Evolutionary conservation across 2,888 invertebrate species (phyloP).

Genomic region (Rhimphoctona megacephalus): DNA sequence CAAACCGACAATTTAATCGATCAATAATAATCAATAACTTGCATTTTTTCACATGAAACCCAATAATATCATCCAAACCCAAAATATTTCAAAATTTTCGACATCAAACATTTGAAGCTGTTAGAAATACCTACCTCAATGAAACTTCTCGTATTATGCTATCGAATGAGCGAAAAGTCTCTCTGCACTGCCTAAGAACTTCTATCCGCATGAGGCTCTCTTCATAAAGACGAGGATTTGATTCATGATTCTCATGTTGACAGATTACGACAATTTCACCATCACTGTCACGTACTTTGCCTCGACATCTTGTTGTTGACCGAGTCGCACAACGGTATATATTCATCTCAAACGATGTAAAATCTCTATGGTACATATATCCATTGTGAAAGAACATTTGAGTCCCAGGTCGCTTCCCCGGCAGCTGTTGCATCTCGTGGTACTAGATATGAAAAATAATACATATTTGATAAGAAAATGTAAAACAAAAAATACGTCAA

Average conservation of each 20-base stretch:
- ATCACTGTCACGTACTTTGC: conserved; percentile 45
- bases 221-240: conserved; percentile 3
- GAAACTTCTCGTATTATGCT: conserved; percentile 6
- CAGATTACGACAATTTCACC: not conserved
- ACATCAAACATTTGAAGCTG: not conserved
- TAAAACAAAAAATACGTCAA: too few relatives aligned
- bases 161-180: conserved; percentile 9
- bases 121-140: conserved; percentile 7
- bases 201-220: conserved; percentile 14
- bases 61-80: not conserved
- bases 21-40: not conserved
- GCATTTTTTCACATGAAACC: not conserved
- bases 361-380: conserved; percentile 20
- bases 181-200: not conserved
- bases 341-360: conserved; percentile 1
- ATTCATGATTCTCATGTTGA: not conserved
- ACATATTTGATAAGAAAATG: too few relatives aligned
- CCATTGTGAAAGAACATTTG: conserved; percentile 18
- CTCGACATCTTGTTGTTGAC: conserved; percentile 44
- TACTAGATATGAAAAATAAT: too few relatives aligned
- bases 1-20: not conserved
- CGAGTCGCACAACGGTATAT: conserved; percentile 32
- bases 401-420: conserved; percentile 3
- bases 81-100: not conserved
- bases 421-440: conserved; percentile 26